phyloP scores from a whole-genome alignment of 1,140 invertebrate genomes.

The Apocrypta bakeri region DNA sequence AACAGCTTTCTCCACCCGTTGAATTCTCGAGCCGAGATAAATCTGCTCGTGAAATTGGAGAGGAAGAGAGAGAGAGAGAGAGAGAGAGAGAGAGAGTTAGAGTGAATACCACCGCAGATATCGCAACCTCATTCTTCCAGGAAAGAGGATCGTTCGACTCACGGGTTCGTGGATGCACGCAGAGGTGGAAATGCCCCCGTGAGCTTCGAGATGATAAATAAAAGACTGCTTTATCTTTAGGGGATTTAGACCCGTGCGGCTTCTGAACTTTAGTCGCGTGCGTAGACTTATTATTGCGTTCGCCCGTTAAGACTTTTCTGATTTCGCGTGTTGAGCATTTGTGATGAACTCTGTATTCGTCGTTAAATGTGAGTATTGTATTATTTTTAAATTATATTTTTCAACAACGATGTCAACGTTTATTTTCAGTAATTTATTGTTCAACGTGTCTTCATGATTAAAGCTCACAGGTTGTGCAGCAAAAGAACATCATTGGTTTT shows the following conservation, averaged over 20 bases:
- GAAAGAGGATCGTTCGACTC: neutral
- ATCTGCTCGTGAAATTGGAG: slow-evolving; percentile 28
- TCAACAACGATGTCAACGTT: no score
- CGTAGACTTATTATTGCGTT: neutral
- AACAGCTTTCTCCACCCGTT: slow-evolving; percentile 23
- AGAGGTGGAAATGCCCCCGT: neutral
- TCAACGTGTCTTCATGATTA: no score
- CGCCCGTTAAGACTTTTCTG: no score
- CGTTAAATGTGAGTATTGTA: no score
- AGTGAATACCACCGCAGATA: neutral
- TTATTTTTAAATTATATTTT: no score
- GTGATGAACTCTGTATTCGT: no score
- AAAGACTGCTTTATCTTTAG: neutral
- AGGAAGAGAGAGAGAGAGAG: neutral
- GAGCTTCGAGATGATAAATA: neutral
- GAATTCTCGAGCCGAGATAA: slow-evolving; percentile 32
- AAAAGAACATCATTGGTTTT: no score
- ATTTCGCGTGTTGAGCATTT: no score
- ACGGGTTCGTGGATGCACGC: neutral
- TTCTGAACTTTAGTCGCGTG: neutral
- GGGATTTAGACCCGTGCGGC: neutral
- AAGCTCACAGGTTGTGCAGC: no score
- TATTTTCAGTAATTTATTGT: no score
- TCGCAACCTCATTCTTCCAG: slow-evolving; percentile 18
- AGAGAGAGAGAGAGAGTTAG: neutral